A percentile compares a stretch with the other conserved stretches of the same genome.
Evolutionary conservation across 2,888 invertebrate species (phyloP).

Genomic region (Metallyticus violacea): DNA sequence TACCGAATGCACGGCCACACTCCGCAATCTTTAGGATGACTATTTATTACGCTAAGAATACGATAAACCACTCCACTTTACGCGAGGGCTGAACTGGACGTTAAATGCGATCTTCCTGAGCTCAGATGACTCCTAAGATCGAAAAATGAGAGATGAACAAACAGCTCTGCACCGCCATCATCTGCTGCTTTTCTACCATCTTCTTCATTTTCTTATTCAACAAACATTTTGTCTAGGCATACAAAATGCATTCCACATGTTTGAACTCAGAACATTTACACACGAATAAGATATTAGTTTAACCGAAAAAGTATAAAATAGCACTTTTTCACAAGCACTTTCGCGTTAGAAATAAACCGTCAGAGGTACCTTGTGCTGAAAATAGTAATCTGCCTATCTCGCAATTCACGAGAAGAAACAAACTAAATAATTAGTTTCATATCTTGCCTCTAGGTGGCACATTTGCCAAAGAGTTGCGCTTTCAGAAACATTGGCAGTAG

Average conservation of each 20-base stretch:
- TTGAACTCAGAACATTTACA: constrained; percentile 15
- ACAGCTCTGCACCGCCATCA: constrained; percentile 36
- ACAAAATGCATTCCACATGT: constrained; percentile 27
- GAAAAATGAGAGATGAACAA: constrained; percentile 35
- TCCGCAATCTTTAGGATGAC: background rate
- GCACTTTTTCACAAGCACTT: constrained; percentile 18
- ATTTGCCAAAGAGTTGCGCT: background rate
- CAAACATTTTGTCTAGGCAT: constrained; percentile 23
- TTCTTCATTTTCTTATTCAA: constrained; percentile 33
- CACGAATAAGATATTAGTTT: constrained; percentile 5
- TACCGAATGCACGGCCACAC: constrained; percentile 9
- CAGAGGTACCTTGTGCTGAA: constrained; percentile 38
- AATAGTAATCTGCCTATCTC: constrained; percentile 41
- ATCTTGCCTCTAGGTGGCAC: constrained; percentile 15
- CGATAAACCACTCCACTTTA: constrained; percentile 6
- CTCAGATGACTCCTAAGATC: constrained; percentile 34
- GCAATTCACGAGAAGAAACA: constrained; percentile 38
- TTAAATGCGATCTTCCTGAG: constrained; percentile 21
- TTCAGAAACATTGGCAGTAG: background rate
- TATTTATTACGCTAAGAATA: constrained; percentile 5
- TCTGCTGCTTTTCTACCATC: constrained; percentile 33
- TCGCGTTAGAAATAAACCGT: constrained; percentile 32
- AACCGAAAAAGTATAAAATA: constrained; percentile 9
- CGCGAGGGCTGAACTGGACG: constrained; percentile 6
- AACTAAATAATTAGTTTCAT: constrained; percentile 20